Percentiles rank a stretch among this genome's conserved stretches.
These are phyloP conservation scores for Eurytoma californica DNA, from an alignment of 2,888 invertebrate genomes.

Conservation along the genomic window DNA sequence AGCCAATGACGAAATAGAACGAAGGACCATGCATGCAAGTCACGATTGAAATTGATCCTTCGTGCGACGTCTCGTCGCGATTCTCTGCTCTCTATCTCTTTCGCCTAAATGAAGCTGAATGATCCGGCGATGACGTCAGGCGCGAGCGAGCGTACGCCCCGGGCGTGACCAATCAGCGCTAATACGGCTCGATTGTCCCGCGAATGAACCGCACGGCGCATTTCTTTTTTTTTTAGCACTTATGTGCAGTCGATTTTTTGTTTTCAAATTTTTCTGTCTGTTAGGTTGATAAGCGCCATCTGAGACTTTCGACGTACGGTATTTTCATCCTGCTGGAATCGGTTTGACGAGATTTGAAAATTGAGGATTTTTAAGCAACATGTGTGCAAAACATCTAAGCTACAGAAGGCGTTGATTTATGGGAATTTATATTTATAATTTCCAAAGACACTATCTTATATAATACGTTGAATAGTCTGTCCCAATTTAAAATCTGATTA, in stretches of 20 bases:
- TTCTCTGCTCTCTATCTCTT: constrained; percentile 10
- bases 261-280: neutral
- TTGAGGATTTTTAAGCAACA: too few relatives aligned
- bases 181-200: constrained; percentile 44
- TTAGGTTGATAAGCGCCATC: too few relatives aligned
- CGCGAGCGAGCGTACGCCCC: constrained; percentile 5
- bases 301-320: too few relatives aligned
- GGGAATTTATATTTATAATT: too few relatives aligned
- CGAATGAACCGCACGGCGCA: constrained; percentile 11
- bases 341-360: too few relatives aligned
- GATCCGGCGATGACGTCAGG: constrained; percentile 44
- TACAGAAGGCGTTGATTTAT: too few relatives aligned
- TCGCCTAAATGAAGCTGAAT: constrained; percentile 58
- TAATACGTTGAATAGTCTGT: too few relatives aligned
- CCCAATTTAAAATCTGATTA: too few relatives aligned
- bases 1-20: constrained; percentile 1
- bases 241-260: neutral
- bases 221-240: neutral
- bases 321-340: too few relatives aligned
- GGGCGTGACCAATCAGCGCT: constrained; percentile 42
- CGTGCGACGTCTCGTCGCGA: neutral
- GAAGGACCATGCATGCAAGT: neutral
- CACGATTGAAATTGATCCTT: constrained; percentile 67
- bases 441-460: too few relatives aligned
- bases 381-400: too few relatives aligned